Conservation (phyloP, 2,797 vertebrate species). For the Cuniculus paca region DNA sequence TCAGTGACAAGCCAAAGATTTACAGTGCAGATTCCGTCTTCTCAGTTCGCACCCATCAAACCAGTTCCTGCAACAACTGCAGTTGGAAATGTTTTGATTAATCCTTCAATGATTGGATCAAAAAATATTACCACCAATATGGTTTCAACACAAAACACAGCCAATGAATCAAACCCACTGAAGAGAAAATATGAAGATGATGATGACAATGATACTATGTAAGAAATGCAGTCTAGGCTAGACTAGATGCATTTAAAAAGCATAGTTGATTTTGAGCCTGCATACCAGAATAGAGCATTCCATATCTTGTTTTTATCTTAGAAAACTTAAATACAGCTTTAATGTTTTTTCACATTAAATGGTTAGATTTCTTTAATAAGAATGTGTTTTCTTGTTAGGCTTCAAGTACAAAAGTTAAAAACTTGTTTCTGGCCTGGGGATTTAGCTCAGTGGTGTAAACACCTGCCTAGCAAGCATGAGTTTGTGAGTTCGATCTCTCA, state of each 20-base stretch:
- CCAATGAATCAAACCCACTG: conserved; percentile 89
- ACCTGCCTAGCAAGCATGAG: too few relatives aligned
- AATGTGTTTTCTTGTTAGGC: conserved; percentile 62
- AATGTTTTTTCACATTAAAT: conserved; percentile 71
- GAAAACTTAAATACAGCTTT: conserved; percentile 63
- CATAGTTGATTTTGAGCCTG: conserved; percentile 53
- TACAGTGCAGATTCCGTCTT: conserved; percentile 96
- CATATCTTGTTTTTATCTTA: conserved; percentile 62
- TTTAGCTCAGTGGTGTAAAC: too few relatives aligned
- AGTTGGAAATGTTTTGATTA: conserved; percentile 97
- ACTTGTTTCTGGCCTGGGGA: conserved; percentile 58
- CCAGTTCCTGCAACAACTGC: conserved; percentile 91
- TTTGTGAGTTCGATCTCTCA: too few relatives aligned
- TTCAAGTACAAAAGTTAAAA: conserved; percentile 52
- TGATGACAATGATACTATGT: conserved; percentile 83
- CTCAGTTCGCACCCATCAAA: conserved; percentile 90
- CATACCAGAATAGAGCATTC: conserved; percentile 42
- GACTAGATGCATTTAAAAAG: conserved; percentile 40
- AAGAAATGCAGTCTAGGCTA: conserved; percentile 54
- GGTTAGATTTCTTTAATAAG: conserved; percentile 51
- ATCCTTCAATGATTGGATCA: conserved; percentile 95
- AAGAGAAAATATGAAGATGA: conserved; percentile 98
- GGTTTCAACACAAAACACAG: conserved; percentile 89
- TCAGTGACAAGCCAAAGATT: conserved; percentile 96
- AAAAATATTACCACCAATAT: conserved; percentile 98